Evolutionary conservation across 2,113 vertebrate genomes (phyloP), one percentile per base, ranked within the genome.

Genomic region (Falco punctatus): DNA sequence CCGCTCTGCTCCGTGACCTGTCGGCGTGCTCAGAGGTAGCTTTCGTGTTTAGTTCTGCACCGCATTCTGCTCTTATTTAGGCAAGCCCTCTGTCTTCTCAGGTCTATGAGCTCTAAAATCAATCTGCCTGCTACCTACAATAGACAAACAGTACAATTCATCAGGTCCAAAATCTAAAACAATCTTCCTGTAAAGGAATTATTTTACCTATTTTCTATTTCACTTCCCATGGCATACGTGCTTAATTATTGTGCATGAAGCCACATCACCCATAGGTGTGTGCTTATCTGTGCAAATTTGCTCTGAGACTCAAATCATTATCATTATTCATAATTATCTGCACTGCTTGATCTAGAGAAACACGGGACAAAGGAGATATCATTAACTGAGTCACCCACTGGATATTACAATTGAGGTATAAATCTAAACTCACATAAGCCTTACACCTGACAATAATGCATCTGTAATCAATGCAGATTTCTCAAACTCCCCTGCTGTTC

Each of bases 311-410:
- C 57, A 92, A 91, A 87, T 92, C 44, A 49, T 96, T 80, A 74
- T 92, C 89, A 92, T 96, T 96, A 90, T 96, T 97, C 94, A 90
- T 97, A 97, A 97, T 96, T 95, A 97, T 83, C 94, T 95, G 52
- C 91, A 44, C 66, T 92, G 87, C 81, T 95, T 96, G 92, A 94
- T 93, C 91, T 96, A 70, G 88, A 97, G 94, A 94, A 96, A 83
- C 80, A 65, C 42, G 59, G 86, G 92, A 94, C 90, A 97, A 95
- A 92, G 93, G 81, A 90, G 69, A 64, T 93, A 69, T 57, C 94
- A 90, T 96, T 97, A 92, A 87, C 86, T 65, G 92, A 93, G 86
- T 96, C 92, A 90, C 84, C 81, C 80, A 74, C 77, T 95, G 84
- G 49, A 88, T 91, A 86, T 79, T 89, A 78, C 54, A 49, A 48